Percentiles rank a stretch among this genome's conserved stretches.
Evolutionary conservation across 1,140 invertebrate species (phyloP).

Genomic region (Formica selysi): DNA sequence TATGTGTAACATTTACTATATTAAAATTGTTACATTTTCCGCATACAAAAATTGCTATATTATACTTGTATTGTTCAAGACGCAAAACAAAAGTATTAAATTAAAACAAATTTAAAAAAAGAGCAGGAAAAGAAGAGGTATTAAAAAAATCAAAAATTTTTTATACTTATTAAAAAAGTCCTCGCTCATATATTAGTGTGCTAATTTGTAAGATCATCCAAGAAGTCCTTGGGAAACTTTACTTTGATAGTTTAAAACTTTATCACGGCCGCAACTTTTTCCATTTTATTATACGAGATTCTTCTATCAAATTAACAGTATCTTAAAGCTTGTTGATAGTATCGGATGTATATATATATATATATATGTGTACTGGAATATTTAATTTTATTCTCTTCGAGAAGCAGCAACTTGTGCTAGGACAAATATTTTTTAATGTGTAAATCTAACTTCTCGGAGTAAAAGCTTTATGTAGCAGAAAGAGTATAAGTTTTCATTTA

Average conservation of each 20-base stretch:
- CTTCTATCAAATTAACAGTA: conserved; percentile 59
- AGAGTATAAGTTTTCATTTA: background rate
- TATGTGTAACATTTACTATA: background rate
- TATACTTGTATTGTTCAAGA: background rate
- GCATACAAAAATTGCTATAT: background rate
- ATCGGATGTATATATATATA: background rate
- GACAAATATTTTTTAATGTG: background rate
- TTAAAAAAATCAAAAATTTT: conserved; percentile 16
- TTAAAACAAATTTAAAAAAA: conserved; percentile 16
- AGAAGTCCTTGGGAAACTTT: conserved; percentile 37
- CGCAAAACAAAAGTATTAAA: background rate
- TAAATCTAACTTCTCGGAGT: background rate
- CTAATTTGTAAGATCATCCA: conserved; percentile 62
- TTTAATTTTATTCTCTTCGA: conserved; percentile 41
- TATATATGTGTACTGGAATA: background rate
- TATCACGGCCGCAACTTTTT: conserved; percentile 46
- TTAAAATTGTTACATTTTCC: background rate
- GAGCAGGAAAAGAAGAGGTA: background rate
- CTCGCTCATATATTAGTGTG: background rate
- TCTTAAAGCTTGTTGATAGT: conserved; percentile 46
- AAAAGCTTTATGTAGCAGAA: background rate
- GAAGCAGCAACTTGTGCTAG: background rate
- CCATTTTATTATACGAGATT: conserved; percentile 56
- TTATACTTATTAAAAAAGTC: conserved; percentile 50
- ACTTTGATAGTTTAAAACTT: conserved; percentile 60